Percentiles rank a stretch among this genome's conserved stretches.
Conservation (phyloP, 2,888 invertebrate species). For the Drymonia ruficornis region DNA sequence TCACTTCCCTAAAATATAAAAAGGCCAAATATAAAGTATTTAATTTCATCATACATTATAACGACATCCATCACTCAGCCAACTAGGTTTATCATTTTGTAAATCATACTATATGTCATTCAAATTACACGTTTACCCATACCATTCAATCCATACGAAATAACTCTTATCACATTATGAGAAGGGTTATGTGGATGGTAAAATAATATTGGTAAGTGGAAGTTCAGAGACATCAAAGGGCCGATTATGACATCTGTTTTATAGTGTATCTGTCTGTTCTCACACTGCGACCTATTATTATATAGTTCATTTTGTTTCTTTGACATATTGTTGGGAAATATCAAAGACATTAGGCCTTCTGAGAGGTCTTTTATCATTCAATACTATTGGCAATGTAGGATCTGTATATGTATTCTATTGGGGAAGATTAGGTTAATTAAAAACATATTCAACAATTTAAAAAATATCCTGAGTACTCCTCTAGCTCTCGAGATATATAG, state of each 20-base stretch:
- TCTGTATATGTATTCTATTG: no score
- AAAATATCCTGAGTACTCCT: no score
- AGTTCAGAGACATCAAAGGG: constrained; percentile 48
- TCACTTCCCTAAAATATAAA: neutral
- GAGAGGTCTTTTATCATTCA: no score
- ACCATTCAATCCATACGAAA: constrained; percentile 5
- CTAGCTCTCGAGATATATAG: no score
- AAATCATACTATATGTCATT: constrained; percentile 51
- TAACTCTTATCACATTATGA: neutral
- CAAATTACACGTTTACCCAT: constrained; percentile 15
- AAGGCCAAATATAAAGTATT: neutral
- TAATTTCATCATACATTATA: constrained; percentile 20
- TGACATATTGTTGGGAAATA: neutral
- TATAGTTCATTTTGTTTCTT: constrained; percentile 35
- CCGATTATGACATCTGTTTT: constrained; percentile 56
- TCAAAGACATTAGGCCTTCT: neutral
- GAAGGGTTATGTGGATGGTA: constrained; percentile 4
- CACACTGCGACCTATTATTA: constrained; percentile 41
- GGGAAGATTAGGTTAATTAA: no score
- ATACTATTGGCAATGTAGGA: neutral
- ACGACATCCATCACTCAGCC: constrained; percentile 61
- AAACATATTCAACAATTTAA: no score
- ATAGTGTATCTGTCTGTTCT: constrained; percentile 45
- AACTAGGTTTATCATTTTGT: constrained; percentile 59
- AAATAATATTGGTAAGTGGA: constrained; percentile 22